Percentiles rank a stretch among this genome's conserved stretches.
Conservation (phyloP, 2,113 vertebrate genomes). For the Silurus meridionalis region DNA sequence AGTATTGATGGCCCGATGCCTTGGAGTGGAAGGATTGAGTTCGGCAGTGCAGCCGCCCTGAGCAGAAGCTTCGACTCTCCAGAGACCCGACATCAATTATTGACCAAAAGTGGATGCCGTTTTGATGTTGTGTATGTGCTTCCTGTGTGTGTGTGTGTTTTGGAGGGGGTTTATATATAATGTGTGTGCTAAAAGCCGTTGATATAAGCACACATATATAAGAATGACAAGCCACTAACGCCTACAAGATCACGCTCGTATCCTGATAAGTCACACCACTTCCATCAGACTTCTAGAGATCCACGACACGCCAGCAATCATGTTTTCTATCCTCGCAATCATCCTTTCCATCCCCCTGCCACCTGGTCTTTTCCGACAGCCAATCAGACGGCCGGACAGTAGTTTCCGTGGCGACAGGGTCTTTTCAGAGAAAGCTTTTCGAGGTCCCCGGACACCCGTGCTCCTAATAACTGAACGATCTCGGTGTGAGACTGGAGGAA, state of each 20-base stretch:
- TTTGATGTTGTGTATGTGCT: constrained; percentile 9
- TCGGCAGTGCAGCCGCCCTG: constrained; percentile 14
- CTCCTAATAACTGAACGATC: constrained; percentile 13
- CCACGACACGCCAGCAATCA: constrained; percentile 18
- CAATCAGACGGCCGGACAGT: constrained; percentile 53
- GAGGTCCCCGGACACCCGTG: constrained; percentile 45
- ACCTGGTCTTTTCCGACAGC: constrained; percentile 48
- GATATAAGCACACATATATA: too few species aligned
- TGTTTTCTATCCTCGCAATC: constrained; percentile 44
- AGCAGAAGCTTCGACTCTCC: constrained; percentile 34
- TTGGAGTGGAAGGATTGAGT: constrained; percentile 19
- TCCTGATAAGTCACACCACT: neutral
- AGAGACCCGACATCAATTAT: constrained; percentile 56
- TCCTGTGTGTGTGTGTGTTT: neutral
- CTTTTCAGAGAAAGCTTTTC: constrained; percentile 39
- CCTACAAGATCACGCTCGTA: neutral
- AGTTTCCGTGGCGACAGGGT: constrained; percentile 63
- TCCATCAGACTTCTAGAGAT: neutral
- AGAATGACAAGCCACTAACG: neutral
- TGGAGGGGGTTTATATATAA: too few species aligned
- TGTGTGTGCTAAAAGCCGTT: too few species aligned
- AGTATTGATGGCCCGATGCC: constrained; percentile 19
- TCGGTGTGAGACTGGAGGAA: constrained; percentile 22
- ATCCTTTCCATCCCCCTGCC: constrained; percentile 49
- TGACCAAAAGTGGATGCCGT: constrained; percentile 45